Percentiles rank a stretch among this genome's conserved stretches.
Conservation (phyloP, 2,888 invertebrate genomes). For the Sphinx pinastri region DNA sequence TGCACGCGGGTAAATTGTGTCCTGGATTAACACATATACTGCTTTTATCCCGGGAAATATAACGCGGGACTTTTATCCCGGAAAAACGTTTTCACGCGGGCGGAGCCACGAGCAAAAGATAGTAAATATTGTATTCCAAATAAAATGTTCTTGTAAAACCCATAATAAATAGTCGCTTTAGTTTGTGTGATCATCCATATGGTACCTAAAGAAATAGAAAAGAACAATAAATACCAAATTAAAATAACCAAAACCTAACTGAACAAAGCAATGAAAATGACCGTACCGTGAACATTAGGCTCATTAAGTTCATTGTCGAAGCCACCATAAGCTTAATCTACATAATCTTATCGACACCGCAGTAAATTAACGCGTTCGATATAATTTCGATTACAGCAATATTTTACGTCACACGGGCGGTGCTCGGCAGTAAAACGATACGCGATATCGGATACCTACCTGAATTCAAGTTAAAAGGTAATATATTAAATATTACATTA, state of each 20-base stretch:
- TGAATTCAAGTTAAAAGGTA: conserved; percentile 20
- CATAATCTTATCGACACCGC: conserved; percentile 39
- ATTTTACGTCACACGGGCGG: conserved; percentile 37
- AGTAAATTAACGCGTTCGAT: conserved; percentile 55
- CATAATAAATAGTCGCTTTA: no score
- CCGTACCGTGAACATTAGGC: neutral
- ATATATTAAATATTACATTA: neutral
- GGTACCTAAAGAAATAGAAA: neutral
- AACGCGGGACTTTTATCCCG: no score
- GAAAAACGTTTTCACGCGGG: no score
- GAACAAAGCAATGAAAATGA: neutral
- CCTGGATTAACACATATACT: no score
- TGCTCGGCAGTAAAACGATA: conserved; percentile 21
- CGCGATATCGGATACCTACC: conserved; percentile 23
- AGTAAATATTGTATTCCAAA: no score
- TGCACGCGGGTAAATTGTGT: no score
- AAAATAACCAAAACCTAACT: neutral
- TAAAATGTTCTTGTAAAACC: no score
- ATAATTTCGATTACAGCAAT: conserved; percentile 48
- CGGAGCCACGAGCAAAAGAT: no score
- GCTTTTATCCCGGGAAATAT: no score
- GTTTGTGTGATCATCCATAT: no score
- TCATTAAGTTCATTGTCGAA: conserved; percentile 17
- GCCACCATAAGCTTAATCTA: conserved; percentile 34
- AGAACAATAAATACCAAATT: neutral